These are phyloP conservation scores for Eudasyphora cyanicolor DNA, from an alignment of 2,888 invertebrate species.

Conservation along the genomic window DNA sequence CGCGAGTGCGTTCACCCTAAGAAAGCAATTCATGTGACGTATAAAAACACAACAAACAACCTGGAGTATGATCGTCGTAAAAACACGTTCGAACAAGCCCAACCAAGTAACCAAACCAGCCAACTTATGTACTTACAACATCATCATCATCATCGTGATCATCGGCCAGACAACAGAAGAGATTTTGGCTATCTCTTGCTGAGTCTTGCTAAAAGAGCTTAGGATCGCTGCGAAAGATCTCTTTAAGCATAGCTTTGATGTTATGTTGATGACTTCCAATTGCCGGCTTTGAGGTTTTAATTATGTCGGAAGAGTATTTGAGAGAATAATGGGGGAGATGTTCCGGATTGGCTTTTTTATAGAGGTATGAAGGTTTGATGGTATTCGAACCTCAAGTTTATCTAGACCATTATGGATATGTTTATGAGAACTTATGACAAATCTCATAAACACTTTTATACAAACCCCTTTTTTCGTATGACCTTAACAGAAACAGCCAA, in stretches of 20 bases:
- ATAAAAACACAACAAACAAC: slow-evolving; percentile 69
- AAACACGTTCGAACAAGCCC: slow-evolving; percentile 24
- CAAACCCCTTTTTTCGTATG: too few species aligned
- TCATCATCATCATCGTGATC: slow-evolving; percentile 20
- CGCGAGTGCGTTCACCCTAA: slow-evolving; percentile 80
- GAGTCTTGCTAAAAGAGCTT: too few species aligned
- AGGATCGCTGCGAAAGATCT: neutral
- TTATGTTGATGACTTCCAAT: neutral
- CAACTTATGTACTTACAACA: slow-evolving; percentile 22
- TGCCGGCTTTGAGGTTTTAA: slow-evolving; percentile 37
- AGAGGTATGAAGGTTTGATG: slow-evolving; percentile 46
- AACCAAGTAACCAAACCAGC: slow-evolving; percentile 20
- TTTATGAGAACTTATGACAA: neutral
- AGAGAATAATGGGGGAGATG: slow-evolving; percentile 18
- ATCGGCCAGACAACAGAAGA: slow-evolving; percentile 3
- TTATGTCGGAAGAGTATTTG: slow-evolving; percentile 39
- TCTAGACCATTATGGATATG: neutral
- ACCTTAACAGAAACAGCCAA: too few species aligned
- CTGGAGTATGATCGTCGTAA: slow-evolving; percentile 41
- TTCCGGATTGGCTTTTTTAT: slow-evolving; percentile 10
- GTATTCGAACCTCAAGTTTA: neutral
- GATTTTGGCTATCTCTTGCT: neutral
- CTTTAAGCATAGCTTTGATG: neutral
- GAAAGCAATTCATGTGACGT: slow-evolving; percentile 77
- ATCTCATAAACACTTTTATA: too few species aligned